Percentiles rank a stretch among this genome's conserved stretches.
phyloP scores from a whole-genome alignment of 2,113 vertebrate species.

The Aegithalos caudatus region DNA sequence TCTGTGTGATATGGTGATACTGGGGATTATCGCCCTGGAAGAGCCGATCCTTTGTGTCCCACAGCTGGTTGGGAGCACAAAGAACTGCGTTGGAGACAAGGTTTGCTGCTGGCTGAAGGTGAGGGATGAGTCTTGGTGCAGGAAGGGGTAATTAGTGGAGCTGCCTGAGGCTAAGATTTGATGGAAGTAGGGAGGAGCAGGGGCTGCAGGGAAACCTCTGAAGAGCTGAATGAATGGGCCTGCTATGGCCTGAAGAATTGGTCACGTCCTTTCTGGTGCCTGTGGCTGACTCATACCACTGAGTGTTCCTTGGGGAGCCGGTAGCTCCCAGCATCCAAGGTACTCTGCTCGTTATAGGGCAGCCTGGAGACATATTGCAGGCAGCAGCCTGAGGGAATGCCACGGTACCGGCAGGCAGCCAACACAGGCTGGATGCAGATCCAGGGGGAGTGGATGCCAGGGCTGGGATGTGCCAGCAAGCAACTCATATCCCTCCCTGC shows the following conservation, averaged over 20 bases:
- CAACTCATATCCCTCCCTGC: neutral
- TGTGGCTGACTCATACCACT: neutral
- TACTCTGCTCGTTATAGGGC: neutral
- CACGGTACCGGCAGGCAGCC: neutral
- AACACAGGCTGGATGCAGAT: neutral
- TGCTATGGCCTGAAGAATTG: neutral
- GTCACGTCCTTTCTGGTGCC: neutral
- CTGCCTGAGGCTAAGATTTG: neutral
- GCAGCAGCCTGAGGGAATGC: neutral
- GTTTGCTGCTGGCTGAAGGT: neutral
- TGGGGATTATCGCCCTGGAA: neutral
- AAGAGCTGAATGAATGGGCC: neutral
- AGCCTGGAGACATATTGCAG: neutral
- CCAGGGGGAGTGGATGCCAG: neutral
- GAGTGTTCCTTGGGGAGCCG: accelerated
- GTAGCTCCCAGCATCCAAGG: neutral
- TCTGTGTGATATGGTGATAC: neutral
- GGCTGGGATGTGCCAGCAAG: neutral
- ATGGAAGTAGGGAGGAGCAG: neutral
- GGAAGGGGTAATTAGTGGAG: neutral
- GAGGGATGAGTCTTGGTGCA: neutral
- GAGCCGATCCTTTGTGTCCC: neutral
- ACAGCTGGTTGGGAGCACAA: neutral
- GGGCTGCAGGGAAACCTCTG: neutral
- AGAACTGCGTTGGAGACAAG: neutral